These are phyloP conservation scores for Camponotus fellah DNA, from an alignment of 2,888 invertebrate genomes.

Conservation along the genomic window DNA sequence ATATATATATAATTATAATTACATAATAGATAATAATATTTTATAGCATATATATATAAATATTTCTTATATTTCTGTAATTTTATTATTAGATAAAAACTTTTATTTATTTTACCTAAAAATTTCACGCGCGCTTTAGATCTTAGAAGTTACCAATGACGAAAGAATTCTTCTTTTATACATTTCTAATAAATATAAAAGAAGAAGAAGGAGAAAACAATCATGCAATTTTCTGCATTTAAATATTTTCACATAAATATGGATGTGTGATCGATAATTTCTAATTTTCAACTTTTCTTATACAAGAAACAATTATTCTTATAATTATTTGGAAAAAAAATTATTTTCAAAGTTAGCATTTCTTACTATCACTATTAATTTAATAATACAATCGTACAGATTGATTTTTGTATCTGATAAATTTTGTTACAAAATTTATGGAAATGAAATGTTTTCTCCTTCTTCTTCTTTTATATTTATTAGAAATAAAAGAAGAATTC, in stretches of 20 bases:
- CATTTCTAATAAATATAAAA: no score
- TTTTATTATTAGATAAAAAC: background rate
- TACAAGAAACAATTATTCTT: background rate
- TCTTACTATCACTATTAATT: background rate
- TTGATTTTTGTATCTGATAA: background rate
- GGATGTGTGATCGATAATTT: background rate
- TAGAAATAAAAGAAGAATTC: background rate
- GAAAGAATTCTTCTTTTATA: background rate
- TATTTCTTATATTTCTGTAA: background rate
- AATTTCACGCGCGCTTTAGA: background rate
- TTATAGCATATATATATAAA: background rate
- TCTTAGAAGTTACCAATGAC: background rate
- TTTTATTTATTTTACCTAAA: background rate
- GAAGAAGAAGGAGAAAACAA: no score
- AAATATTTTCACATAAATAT: slow-evolving; percentile 24
- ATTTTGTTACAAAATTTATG: no score
- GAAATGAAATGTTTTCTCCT: no score
- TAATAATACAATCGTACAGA: background rate
- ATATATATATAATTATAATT: background rate
- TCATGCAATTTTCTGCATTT: background rate
- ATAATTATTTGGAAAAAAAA: background rate
- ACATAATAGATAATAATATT: background rate
- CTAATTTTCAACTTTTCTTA: slow-evolving; percentile 28
- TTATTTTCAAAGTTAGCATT: background rate
- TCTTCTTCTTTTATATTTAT: no score